Evolutionary conservation across 2,888 invertebrate genomes (phyloP).

Genomic region (Hydropsyche betteni): DNA sequence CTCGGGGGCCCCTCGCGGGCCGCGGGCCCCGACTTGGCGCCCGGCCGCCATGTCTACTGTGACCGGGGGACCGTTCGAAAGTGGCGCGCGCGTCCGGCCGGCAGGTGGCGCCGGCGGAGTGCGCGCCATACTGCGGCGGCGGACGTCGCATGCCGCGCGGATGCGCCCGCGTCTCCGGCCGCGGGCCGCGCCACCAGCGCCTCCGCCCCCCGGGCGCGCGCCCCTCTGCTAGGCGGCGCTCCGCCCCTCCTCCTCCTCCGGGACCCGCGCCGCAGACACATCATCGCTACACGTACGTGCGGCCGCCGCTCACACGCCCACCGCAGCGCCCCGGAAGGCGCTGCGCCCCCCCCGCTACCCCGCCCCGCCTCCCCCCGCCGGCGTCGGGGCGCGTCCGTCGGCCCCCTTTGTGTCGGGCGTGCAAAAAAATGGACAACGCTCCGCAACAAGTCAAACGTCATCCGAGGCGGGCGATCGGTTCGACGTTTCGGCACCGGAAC

Average conservation of each 20-base stretch:
- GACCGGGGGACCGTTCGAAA: constrained; percentile 29
- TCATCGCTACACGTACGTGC: background rate
- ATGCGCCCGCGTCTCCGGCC: constrained; percentile 6
- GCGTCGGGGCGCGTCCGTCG: no score
- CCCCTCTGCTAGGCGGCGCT: background rate
- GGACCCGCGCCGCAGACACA: background rate
- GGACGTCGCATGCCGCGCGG: background rate
- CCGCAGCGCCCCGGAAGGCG: constrained; percentile 1
- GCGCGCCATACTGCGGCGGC: constrained; percentile 17
- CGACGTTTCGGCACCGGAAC: no score
- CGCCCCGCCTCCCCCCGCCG: no score
- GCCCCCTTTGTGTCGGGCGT: no score
- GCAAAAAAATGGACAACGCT: no score
- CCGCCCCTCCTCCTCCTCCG: constrained; percentile 6
- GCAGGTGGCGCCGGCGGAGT: constrained; percentile 9
- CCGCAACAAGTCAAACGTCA: no score
- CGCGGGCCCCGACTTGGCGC: constrained; percentile 14
- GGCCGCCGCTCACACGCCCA: background rate
- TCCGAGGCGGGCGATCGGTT: no score
- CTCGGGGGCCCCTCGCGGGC: constrained; percentile 10
- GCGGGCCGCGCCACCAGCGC: constrained; percentile 2
- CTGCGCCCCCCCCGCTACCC: no score
- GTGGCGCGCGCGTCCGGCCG: constrained; percentile 14
- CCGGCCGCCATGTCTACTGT: constrained; percentile 32
- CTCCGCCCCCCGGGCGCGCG: constrained; percentile 3